These are phyloP conservation scores for Chaetops frenatus DNA, from an alignment of 2,113 vertebrate species.

Conservation along the genomic window DNA sequence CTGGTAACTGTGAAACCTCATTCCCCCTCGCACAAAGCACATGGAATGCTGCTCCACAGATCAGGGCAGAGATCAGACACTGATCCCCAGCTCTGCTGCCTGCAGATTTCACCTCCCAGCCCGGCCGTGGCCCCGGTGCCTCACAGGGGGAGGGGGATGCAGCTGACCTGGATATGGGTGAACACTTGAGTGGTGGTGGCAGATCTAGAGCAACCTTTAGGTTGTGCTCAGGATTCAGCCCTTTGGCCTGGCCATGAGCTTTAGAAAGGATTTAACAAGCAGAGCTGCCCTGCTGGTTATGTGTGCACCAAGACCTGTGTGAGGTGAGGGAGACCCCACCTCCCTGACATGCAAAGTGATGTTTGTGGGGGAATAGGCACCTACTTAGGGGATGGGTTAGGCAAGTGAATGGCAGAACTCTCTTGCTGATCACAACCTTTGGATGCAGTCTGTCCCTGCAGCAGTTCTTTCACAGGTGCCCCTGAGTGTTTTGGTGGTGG, in stretches of 20 bases:
- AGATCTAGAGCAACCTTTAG: neutral
- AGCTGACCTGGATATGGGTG: neutral
- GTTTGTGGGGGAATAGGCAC: neutral
- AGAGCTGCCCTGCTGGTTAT: neutral
- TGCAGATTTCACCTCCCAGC: neutral
- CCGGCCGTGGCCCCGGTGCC: fast-evolving
- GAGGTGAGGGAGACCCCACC: neutral
- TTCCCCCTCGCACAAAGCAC: neutral
- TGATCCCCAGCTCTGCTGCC: neutral
- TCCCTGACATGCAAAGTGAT: neutral
- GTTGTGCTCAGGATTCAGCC: neutral
- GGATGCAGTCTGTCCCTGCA: neutral
- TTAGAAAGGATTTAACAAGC: neutral
- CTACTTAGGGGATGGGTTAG: neutral
- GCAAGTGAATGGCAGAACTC: neutral
- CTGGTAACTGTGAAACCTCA: neutral
- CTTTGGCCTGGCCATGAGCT: neutral
- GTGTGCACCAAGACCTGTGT: fast-evolving
- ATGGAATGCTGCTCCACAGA: neutral
- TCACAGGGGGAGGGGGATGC: neutral
- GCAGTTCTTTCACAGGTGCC: neutral
- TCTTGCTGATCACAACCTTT: neutral
- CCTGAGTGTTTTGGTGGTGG: neutral
- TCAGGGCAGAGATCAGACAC: neutral
- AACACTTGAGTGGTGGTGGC: neutral